These are phyloP conservation scores for Porites lutea DNA, from an alignment of 64 coral and sea anemone species.

Conservation along the genomic window DNA sequence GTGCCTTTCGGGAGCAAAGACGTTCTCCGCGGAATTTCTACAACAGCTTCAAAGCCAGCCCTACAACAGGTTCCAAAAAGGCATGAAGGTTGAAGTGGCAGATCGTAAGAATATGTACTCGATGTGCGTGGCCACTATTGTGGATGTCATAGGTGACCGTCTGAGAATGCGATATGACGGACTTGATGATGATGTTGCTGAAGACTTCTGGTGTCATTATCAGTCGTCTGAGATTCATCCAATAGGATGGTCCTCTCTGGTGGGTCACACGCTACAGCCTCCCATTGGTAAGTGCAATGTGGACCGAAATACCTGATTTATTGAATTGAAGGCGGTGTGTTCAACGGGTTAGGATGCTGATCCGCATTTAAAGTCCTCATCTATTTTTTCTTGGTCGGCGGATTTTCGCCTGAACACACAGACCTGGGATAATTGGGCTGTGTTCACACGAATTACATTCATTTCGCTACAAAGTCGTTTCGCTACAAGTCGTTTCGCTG, in stretches of 20 bases:
- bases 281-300: constrained; percentile 77
- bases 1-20: constrained; percentile 98
- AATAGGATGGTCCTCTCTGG: constrained; percentile 97
- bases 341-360: no score
- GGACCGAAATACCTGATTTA: neutral
- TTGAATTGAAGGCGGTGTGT: neutral
- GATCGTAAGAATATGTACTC: constrained; percentile 99
- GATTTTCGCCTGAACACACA: no score
- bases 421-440: no score
- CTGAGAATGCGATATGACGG: constrained; percentile 95
- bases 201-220: constrained; percentile 99
- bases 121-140: constrained; percentile 98
- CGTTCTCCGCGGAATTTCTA: constrained; percentile 98
- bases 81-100: constrained; percentile 99
- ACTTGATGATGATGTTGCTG: constrained; percentile 85
- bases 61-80: constrained; percentile 93
- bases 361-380: no score
- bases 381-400: no score
- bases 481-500: no score
- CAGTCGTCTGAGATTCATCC: constrained; percentile 97
- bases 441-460: no score
- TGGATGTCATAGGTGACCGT: constrained; percentile 97
- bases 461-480: no score
- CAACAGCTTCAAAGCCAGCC: constrained; percentile 72
- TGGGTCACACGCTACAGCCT: constrained; percentile 90